Conservation (phyloP, 2,113 vertebrate species). For the Bufo bufo region DNA sequence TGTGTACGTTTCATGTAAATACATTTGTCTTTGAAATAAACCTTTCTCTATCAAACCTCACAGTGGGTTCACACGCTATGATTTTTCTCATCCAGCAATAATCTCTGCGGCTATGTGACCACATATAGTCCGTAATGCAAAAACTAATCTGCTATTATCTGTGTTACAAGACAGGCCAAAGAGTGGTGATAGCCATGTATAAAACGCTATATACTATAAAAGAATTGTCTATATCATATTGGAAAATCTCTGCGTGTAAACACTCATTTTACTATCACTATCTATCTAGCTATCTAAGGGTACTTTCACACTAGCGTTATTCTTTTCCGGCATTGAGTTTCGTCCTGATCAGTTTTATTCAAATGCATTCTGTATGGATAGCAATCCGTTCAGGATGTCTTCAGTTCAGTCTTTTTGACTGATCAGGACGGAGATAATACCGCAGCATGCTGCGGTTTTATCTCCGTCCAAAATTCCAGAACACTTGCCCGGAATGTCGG, state of each 20-base stretch:
- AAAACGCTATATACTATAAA: neutral
- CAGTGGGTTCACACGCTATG: neutral
- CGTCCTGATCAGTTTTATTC: too few species aligned
- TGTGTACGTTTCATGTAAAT: constrained; percentile 84
- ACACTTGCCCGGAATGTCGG: too few species aligned
- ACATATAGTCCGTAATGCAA: neutral
- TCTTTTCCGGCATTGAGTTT: too few species aligned
- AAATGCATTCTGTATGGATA: too few species aligned
- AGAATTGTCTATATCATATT: neutral
- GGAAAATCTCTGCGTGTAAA: neutral
- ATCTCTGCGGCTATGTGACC: neutral
- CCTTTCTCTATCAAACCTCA: neutral
- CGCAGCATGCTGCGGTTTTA: too few species aligned
- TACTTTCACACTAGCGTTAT: too few species aligned
- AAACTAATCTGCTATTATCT: neutral
- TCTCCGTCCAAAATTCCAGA: too few species aligned
- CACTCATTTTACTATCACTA: neutral
- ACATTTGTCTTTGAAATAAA: constrained; percentile 63
- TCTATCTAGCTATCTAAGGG: neutral
- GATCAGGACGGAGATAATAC: too few species aligned
- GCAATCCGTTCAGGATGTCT: too few species aligned
- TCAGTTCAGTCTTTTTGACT: too few species aligned
- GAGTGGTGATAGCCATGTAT: neutral
- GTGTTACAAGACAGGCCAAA: neutral
- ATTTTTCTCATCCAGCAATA: neutral